Base-by-base conservation (phyloP, 1,140 invertebrate species). In the Doryteuthis pealeii region DNA sequence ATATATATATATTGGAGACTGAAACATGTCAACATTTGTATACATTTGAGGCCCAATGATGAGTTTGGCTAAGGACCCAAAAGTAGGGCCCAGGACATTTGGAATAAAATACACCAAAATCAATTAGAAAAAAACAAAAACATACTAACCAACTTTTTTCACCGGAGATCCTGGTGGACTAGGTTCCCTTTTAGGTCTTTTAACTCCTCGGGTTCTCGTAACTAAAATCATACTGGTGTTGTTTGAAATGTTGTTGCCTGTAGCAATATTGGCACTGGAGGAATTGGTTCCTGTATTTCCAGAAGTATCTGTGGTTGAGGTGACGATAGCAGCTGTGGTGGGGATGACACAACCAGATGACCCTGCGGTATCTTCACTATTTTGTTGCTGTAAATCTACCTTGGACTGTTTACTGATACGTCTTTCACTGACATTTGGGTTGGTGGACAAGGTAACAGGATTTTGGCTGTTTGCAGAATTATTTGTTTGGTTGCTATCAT, bases 81-180 rank as follows among this genome's bases (percentile, higher is more conserved):
- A n/a, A n/a, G n/a, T n/a, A n/a, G n/a, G n/a, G n/a, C n/a, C n/a
- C n/a, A n/a, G n/a, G n/a, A n/a, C n/a, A n/a, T n/a, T n/a, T n/a
- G n/a, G n/a, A n/a, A n/a, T n/a, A n/a, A n/a, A n/a, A n/a, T n/a
- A n/a, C n/a, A n/a, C n/a, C n/a, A n/a, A n/a, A n/a, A n/a, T n/a
- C n/a, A n/a, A n/a, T n/a, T n/a, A n/a, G n/a, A n/a, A 15, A 62
- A 22, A n/a, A n/a, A 1, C 5, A 62, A 58, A 62, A 10, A 40
- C 10, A 62, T 62, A 62, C 40, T 26, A 40, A 80, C 79, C 77
- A 68, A 74, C 58, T 75, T 83, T 83, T 66, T 83, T 83, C 12
- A 78, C 78, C 22, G 82, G 82, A 26, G 82, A 83, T 43, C 77
- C 77, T 28, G 80, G 80, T 15, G 82, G 82, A 66, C 82, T 83